Evolutionary conservation across 2,797 vertebrate genomes (phyloP).

Genomic region (Myripristis murdjan): DNA sequence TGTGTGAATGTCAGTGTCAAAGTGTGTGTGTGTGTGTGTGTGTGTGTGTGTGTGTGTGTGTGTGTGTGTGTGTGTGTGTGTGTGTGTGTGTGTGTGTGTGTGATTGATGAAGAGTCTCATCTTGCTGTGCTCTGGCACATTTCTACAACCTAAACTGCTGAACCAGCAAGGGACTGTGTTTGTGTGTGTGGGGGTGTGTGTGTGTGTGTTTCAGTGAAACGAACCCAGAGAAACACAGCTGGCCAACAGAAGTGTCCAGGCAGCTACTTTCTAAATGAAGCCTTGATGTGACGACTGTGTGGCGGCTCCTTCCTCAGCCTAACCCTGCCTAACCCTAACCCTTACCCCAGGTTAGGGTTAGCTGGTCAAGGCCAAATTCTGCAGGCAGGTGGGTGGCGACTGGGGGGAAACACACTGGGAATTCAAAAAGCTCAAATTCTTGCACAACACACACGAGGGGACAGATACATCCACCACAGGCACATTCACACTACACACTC

Average conservation of each 20-base stretch:
- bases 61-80: background rate
- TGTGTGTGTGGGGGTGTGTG: slow-evolving; percentile 17
- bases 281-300: too few species aligned
- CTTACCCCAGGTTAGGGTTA: too few species aligned
- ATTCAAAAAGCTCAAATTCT: too few species aligned
- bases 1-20: too few species aligned
- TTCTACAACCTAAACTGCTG: slow-evolving; percentile 68
- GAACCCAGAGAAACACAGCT: slow-evolving; percentile 67
- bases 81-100: slow-evolving; percentile 15
- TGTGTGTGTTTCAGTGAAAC: slow-evolving; percentile 34
- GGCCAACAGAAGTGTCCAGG: slow-evolving; percentile 64
- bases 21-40: slow-evolving; percentile 23
- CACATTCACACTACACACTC: too few species aligned
- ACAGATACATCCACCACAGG: too few species aligned
- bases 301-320: too few species aligned
- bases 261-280: slow-evolving; percentile 66
- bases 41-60: slow-evolving; percentile 16
- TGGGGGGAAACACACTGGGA: too few species aligned
- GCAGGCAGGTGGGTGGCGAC: too few species aligned
- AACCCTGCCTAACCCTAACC: too few species aligned
- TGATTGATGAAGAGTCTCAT: slow-evolving; percentile 70
- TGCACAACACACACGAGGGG: too few species aligned
- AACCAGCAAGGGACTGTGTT: slow-evolving; percentile 54
- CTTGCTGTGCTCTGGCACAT: slow-evolving; percentile 62
- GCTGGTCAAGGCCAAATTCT: too few species aligned